Evolutionary conservation across 2,797 vertebrate genomes (phyloP).

Genomic region (Acomys russatus): DNA sequence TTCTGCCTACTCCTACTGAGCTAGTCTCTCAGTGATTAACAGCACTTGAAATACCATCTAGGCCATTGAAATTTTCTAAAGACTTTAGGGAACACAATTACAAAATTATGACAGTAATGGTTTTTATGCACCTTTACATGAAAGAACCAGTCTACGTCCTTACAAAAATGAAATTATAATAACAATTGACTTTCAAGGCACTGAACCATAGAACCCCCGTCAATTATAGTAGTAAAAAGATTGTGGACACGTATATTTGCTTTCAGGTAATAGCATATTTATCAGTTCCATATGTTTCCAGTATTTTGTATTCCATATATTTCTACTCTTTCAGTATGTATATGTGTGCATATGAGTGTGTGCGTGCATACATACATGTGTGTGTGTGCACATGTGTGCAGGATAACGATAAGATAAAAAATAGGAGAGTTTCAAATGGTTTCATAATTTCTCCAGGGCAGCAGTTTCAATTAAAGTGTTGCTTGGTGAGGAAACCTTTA

Average conservation of each 20-base stretch:
- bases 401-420: neutral
- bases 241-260: neutral
- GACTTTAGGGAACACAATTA: neutral
- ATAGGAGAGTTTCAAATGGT: neutral
- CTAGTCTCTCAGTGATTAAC: neutral
- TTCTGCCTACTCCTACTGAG: neutral
- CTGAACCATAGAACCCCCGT: neutral
- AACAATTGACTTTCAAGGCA: conserved; percentile 44
- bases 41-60: neutral
- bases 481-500: conserved; percentile 43
- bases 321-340: neutral
- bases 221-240: neutral
- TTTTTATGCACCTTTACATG: neutral
- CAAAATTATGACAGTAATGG: neutral
- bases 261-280: conserved; percentile 15
- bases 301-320: neutral
- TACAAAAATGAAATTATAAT: conserved; percentile 42
- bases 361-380: neutral
- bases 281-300: conserved; percentile 29
- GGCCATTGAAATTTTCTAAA: neutral
- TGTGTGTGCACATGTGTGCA: neutral
- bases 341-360: neutral
- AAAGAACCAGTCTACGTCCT: neutral
- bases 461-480: conserved; percentile 35
- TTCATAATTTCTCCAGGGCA: conserved; percentile 5